These are phyloP conservation scores for Digitonthophagus gazella DNA, from an alignment of 2,888 invertebrate genomes.

Conservation along the genomic window DNA sequence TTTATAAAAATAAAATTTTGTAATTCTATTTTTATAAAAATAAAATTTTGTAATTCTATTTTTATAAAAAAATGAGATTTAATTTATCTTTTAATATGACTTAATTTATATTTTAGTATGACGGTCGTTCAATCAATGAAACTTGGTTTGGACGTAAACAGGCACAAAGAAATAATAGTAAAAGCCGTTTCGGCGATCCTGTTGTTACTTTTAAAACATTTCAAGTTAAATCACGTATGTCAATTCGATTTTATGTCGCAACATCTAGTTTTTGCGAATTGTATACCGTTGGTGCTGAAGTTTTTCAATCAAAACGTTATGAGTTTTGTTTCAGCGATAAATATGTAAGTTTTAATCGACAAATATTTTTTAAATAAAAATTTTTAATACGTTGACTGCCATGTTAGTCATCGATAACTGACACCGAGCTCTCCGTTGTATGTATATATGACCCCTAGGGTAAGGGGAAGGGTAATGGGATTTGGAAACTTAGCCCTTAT, in stretches of 20 bases:
- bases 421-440: too few species aligned
- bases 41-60: too few species aligned
- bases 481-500: too few species aligned
- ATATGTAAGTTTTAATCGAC: slow-evolving; percentile 58
- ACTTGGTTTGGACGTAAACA: slow-evolving; percentile 93
- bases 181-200: slow-evolving; percentile 92
- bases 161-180: slow-evolving; percentile 98
- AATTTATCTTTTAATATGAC: background rate
- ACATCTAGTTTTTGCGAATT: slow-evolving; percentile 98
- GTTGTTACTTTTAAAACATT: slow-evolving; percentile 90
- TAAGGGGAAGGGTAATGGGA: too few species aligned
- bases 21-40: too few species aligned
- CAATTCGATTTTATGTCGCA: slow-evolving; percentile 99
- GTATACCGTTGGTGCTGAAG: slow-evolving; percentile 95
- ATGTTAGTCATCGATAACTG: too few species aligned
- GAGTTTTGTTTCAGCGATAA: slow-evolving; percentile 92
- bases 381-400: background rate
- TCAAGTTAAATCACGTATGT: slow-evolving; percentile 95
- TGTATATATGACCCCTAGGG: too few species aligned
- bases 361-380: background rate
- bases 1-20: too few species aligned
- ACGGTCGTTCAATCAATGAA: slow-evolving; percentile 93
- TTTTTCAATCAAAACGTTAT: slow-evolving; percentile 98
- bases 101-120: slow-evolving; percentile 55
- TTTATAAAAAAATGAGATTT: background rate